Evolutionary conservation across 2,797 vertebrate species (phyloP).

Genomic region (Cyclura pinguis): DNA sequence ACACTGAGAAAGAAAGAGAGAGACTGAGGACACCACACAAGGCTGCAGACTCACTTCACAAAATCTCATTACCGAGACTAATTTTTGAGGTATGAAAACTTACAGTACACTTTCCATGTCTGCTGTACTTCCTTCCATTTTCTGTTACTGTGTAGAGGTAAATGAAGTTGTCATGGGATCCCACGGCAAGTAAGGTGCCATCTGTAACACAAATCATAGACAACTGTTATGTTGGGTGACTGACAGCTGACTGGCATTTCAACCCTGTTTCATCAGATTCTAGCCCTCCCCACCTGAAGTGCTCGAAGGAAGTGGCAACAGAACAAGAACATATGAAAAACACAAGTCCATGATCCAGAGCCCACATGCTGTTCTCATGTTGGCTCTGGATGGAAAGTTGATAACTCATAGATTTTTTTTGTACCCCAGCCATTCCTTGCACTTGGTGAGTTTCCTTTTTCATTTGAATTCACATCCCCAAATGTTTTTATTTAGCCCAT

Average conservation of each 20-base stretch:
- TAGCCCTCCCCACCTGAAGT: not conserved
- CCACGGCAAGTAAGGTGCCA: conserved; percentile 93
- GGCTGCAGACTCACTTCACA: not conserved
- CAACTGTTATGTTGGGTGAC: conserved; percentile 3
- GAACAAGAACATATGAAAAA: not conserved
- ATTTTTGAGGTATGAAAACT: conserved; percentile 68
- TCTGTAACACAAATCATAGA: conserved; percentile 82
- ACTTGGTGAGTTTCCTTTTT: not conserved
- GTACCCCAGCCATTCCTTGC: not conserved
- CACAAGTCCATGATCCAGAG: not conserved
- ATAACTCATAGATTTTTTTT: not conserved
- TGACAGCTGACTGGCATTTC: conserved; percentile 23
- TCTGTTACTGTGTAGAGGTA: conserved; percentile 96
- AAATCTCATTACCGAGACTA: not conserved
- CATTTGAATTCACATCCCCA: not conserved
- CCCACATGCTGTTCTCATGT: not conserved
- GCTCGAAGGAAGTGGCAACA: not conserved
- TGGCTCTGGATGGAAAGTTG: not conserved
- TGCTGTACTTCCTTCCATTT: conserved; percentile 95
- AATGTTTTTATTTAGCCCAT: not conserved
- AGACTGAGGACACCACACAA: not conserved
- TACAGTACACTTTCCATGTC: conserved; percentile 95
- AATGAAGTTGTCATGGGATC: conserved; percentile 99
- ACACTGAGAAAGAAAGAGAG: not conserved
- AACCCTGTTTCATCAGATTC: not conserved